phyloP scores from a whole-genome alignment of 2,797 vertebrate genomes.

The Anolis apletophallus region DNA sequence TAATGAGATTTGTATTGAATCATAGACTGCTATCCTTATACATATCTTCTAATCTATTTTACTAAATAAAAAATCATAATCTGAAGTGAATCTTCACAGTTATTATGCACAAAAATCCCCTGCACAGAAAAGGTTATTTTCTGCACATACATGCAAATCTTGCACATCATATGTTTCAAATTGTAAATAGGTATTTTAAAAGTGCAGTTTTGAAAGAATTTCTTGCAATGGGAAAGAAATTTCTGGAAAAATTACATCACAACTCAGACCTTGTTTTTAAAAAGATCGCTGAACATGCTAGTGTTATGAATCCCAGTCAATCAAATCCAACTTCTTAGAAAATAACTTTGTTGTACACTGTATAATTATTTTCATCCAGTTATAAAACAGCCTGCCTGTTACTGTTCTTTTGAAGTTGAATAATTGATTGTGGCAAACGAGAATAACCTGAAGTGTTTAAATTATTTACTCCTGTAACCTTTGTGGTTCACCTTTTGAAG shows the following conservation, averaged over 20 bases:
- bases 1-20: too few species aligned
- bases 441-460: background rate
- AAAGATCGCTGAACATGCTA: background rate
- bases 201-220: too few species aligned
- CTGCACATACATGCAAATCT: too few species aligned
- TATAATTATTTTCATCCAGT: background rate
- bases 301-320: background rate
- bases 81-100: too few species aligned
- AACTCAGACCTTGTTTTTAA: background rate
- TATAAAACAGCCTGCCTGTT: background rate
- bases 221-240: too few species aligned
- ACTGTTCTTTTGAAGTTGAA: background rate
- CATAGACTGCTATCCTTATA: too few species aligned
- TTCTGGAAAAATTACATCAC: background rate
- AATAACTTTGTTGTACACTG: background rate
- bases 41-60: too few species aligned
- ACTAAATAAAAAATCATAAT: too few species aligned
- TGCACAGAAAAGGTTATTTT: too few species aligned
- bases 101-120: too few species aligned
- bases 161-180: too few species aligned
- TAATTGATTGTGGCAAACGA: background rate
- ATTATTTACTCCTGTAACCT: conserved; percentile 18
- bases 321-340: background rate
- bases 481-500: conserved; percentile 11
- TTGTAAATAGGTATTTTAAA: too few species aligned